Conservation (phyloP, 2,888 invertebrate genomes). For the Rhodophaea formosa region DNA sequence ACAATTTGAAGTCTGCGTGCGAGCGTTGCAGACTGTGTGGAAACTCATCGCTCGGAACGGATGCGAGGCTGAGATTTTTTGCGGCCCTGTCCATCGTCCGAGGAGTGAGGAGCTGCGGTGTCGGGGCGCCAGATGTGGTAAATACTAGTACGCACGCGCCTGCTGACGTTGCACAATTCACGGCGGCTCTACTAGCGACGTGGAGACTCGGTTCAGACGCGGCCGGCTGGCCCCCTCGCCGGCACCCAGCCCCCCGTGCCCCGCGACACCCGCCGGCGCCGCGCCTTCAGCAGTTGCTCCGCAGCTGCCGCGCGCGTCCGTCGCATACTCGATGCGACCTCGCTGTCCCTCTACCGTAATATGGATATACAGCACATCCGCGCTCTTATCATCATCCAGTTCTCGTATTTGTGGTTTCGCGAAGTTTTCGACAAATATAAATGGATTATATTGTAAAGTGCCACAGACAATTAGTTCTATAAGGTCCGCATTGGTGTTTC, state of each 20-base stretch:
- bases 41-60: conserved; percentile 40
- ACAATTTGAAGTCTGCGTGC: conserved; percentile 30
- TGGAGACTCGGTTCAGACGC: conserved; percentile 67
- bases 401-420: conserved; percentile 77
- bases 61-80: conserved; percentile 45
- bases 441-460: conserved; percentile 81
- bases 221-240: conserved; percentile 39
- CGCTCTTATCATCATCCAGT: conserved; percentile 73
- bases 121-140: conserved; percentile 37
- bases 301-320: conserved; percentile 77
- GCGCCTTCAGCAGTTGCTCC: conserved; percentile 65
- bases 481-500: conserved; percentile 79
- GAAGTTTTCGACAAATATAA: conserved; percentile 76
- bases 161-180: conserved; percentile 74
- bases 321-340: conserved; percentile 75
- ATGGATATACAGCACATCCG: conserved; percentile 78
- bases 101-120: conserved; percentile 4
- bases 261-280: conserved; percentile 38
- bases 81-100: conserved; percentile 22
- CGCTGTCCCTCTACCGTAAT: conserved; percentile 66
- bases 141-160: conserved; percentile 61
- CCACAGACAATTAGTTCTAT: conserved; percentile 56
- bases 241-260: conserved; percentile 34
- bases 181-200: conserved; percentile 47
- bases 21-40: conserved; percentile 34